Percentiles rank a stretch among this genome's conserved stretches.
These are phyloP conservation scores for Pentalonia nigronervosa DNA, from an alignment of 1,140 invertebrate genomes.

Conservation along the genomic window DNA sequence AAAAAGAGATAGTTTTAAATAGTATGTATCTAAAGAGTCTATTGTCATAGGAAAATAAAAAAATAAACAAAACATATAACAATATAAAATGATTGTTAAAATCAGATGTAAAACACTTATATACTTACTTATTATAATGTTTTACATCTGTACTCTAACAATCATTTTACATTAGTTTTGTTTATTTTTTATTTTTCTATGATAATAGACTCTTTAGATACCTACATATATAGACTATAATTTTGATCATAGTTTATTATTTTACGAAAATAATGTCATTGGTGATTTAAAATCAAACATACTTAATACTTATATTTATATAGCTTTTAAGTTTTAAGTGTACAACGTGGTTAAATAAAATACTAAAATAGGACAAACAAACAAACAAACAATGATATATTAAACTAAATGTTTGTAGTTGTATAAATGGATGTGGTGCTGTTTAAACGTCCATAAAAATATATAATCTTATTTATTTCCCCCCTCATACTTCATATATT, in stretches of 20 bases:
- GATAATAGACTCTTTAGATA: not conserved
- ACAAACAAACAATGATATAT: not conserved
- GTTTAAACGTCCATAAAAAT: not conserved
- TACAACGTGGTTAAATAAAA: too few relatives aligned
- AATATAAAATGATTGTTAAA: not conserved
- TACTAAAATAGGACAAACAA: too few relatives aligned
- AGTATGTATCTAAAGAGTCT: not conserved
- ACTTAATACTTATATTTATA: not conserved
- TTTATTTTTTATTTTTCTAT: not conserved
- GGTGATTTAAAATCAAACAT: not conserved
- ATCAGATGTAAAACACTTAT: not conserved
- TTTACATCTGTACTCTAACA: not conserved
- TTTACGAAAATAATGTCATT: not conserved
- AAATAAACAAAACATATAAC: too few relatives aligned
- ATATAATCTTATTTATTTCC: not conserved
- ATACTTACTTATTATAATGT: too few relatives aligned
- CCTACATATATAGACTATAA: not conserved
- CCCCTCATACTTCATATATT: too few relatives aligned
- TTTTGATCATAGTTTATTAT: not conserved
- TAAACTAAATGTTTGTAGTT: not conserved
- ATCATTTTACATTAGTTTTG: not conserved
- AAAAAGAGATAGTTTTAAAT: not conserved
- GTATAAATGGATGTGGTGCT: not conserved
- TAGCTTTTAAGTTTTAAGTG: not conserved
- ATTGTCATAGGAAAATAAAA: not conserved